These are phyloP conservation scores for Caenorhabditis angaria DNA, from an alignment of 2,888 invertebrate species.

Conservation along the genomic window DNA sequence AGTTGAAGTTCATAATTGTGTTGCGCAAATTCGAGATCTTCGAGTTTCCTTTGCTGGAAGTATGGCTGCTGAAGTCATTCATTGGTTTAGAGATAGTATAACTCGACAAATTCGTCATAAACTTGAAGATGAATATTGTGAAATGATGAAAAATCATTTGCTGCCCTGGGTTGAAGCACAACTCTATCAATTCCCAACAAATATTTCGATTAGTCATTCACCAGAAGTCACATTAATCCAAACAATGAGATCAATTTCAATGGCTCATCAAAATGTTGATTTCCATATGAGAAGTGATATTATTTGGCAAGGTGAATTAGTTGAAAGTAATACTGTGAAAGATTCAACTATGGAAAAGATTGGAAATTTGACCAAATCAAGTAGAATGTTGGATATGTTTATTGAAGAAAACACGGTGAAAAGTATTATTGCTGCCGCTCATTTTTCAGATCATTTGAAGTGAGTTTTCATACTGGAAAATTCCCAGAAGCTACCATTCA, in stretches of 20 bases:
- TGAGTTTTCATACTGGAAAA: slow-evolving; percentile 9
- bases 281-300: slow-evolving; percentile 61
- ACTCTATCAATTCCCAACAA: slow-evolving; percentile 62
- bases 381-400: slow-evolving; percentile 65
- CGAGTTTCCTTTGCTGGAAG: slow-evolving; percentile 48
- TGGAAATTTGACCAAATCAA: slow-evolving; percentile 51
- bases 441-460: slow-evolving; percentile 62
- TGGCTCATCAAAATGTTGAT: slow-evolving; percentile 59
- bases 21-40: slow-evolving; percentile 59
- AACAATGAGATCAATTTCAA: slow-evolving; percentile 59
- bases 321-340: slow-evolving; percentile 31
- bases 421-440: slow-evolving; percentile 65
- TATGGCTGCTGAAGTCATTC: slow-evolving; percentile 58
- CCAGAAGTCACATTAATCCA: slow-evolving; percentile 60
- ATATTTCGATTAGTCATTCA: slow-evolving; percentile 51
- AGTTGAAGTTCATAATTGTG: slow-evolving; percentile 64
- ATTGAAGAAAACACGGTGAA: slow-evolving; percentile 68
- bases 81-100: slow-evolving; percentile 64
- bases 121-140: slow-evolving; percentile 66
- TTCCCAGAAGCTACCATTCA: too few species aligned
- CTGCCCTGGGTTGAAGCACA: slow-evolving; percentile 67
- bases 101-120: slow-evolving; percentile 58
- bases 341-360: neutral
- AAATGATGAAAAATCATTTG: slow-evolving; percentile 60
- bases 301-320: slow-evolving; percentile 55